Evolutionary conservation across 2,888 invertebrate species (phyloP), one percentile per base, ranked within the genome.

Genomic region (Pachycephus smyrnensis): DNA sequence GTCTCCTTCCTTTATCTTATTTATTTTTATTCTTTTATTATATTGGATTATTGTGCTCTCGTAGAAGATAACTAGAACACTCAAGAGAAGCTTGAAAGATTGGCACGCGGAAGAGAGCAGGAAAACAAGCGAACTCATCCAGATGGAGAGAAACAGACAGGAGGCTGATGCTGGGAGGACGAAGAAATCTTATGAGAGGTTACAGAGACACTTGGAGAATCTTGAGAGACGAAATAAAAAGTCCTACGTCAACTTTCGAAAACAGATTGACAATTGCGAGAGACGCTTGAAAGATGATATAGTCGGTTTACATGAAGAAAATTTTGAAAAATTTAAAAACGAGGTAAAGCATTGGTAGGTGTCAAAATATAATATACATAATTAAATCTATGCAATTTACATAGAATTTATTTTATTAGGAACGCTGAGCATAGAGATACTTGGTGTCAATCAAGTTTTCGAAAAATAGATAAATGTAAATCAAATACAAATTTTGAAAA

Each of bases 201-300:
- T 85, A 32, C 83, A 82, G 23, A 79, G 74, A 30, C 84, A 85
- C 36, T 71, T 85, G 69, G 78, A 84, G 36, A 80, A 76, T 76
- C 81, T 85, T 30, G 83, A 83, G 68, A 81, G 74, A 37, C 74
- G 79, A 69, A 84, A 81, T 76, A 73, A 77, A 40, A 83, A 80
- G 23, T 82, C 82, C 11, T 84, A 82, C 73, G 74, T 76, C 36
- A 80, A 77, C n/a, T 82, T 85, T 80, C 82, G 81, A 30, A 82
- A 80, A 71, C 85, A 85, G 68, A 85, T 85, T 69, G 81, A 83
- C 69, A 74, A 69, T 35, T 85, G 85, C 82, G 85, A 85, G 77
- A 80, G 81, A 15, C 79, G 81, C 11, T 76, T 85, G n/a, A 80
- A 80, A 68, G 81, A 84, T 3, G 82, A 85, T 35, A 76, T 85